A percentile compares a stretch with the other conserved stretches of the same genome.
Evolutionary conservation across 2,888 invertebrate genomes (phyloP).

Genomic region (Ormyrus pomaceus): DNA sequence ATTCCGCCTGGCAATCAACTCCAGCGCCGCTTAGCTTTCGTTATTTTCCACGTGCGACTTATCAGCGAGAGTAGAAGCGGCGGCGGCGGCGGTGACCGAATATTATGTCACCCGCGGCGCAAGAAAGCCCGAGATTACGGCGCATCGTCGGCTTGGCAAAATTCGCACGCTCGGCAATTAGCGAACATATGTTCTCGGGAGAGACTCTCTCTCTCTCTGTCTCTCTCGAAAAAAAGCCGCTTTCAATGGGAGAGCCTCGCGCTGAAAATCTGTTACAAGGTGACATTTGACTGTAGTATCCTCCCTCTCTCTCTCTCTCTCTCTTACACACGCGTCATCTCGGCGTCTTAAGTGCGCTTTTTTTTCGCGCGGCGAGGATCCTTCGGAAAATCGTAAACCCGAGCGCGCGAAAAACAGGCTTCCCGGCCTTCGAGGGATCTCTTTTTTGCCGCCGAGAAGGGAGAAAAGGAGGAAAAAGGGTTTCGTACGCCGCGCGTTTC

Average conservation of each 20-base stretch:
- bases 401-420: slow-evolving; percentile 21
- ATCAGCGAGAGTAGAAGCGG: background rate
- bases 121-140: background rate
- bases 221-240: background rate
- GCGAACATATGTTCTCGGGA: too few species aligned
- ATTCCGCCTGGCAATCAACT: too few species aligned
- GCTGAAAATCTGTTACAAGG: slow-evolving; percentile 58
- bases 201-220: too few species aligned
- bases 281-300: slow-evolving; percentile 55
- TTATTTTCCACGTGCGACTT: slow-evolving; percentile 3
- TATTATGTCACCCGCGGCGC: slow-evolving; percentile 18
- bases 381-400: background rate
- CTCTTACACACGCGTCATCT: slow-evolving; percentile 33
- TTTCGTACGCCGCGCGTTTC: background rate
- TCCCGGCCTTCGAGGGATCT: slow-evolving; percentile 52
- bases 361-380: slow-evolving; percentile 11
- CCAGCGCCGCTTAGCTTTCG: background rate
- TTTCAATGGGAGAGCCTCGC: slow-evolving; percentile 28
- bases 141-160: too few species aligned
- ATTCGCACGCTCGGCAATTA: too few species aligned
- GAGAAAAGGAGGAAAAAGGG: slow-evolving; percentile 10
- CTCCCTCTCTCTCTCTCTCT: slow-evolving; percentile 13
- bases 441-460: background rate
- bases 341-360: slow-evolving; percentile 30
- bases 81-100: background rate